Base-by-base conservation (phyloP, 2,797 vertebrate species). In the Propithecus perrieri region DNA sequence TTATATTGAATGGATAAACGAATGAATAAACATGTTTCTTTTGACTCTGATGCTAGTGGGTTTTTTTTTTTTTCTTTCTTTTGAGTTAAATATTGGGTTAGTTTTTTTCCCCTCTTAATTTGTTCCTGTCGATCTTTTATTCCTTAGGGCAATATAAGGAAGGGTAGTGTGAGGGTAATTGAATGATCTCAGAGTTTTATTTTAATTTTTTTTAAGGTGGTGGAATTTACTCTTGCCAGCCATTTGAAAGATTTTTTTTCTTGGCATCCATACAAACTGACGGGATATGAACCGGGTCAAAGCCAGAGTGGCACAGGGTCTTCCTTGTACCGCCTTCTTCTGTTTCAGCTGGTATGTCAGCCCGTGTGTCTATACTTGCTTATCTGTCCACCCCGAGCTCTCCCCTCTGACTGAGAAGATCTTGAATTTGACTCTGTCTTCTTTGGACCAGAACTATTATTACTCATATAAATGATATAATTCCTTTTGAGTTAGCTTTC, bases 21-120 rank as follows among this genome's bases (percentile, higher is more conserved):
- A 93, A 59, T 91, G 80, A 91, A 38, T 72, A 86, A 50, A 41
- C 26, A 50, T 90, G 11, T 50, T 88, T 80, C 55, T 71, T 94
- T 85, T 76, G 59, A 81, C 35, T 76, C 4, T 53, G 38, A 96
- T 69, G 17, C 3, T 41, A 57, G 18, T 43, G 28, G 15, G 11
- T 1, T 46, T 85, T 65, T 59, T 55, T 59, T 55, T 33, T 50
- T 81, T 55, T 22, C 13, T 15, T 83, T 59, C 15, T 57, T 57
- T 65, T 41, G 50, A 38, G 15, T 75, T 22, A 91, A 83, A 65
- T 93, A 33, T 63, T 88, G 94, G n/a, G 12, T 94, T 93, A 72
- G 26, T 43, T 43, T 48, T 41, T 71, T n/a, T 75, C 41, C 13
- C 7, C 38, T 84, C n/a, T 41, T 59, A 35, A 14, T 85, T 94